Percentiles rank a stretch among this genome's conserved stretches.
Conservation (phyloP, 2,797 vertebrate genomes). For the Enteromius argenteus region DNA sequence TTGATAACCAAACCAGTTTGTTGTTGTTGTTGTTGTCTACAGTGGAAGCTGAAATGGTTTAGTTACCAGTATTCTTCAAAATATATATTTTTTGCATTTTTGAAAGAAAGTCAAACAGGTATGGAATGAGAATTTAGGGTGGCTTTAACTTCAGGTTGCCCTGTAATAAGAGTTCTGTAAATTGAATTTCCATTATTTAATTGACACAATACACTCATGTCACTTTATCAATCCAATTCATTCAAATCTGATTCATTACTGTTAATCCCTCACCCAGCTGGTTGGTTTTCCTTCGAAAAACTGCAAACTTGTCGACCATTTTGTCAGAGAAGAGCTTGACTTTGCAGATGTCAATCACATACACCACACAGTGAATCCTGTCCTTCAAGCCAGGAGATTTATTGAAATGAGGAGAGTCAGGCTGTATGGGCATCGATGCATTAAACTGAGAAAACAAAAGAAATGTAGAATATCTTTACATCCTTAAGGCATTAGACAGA, state of each 20-base stretch:
- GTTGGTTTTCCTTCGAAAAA: slow-evolving; percentile 70
- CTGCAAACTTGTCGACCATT: slow-evolving; percentile 67
- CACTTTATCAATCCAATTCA: not conserved
- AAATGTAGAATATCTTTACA: not conserved
- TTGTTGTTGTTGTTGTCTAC: not conserved
- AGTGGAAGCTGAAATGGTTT: not conserved
- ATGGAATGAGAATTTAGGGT: not conserved
- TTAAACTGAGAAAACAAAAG: slow-evolving; percentile 66
- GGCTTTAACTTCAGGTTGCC: not conserved
- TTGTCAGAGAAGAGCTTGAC: slow-evolving; percentile 66
- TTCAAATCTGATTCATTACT: not conserved
- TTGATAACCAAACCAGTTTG: not conserved
- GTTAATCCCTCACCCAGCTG: slow-evolving; percentile 65
- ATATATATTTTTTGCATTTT: not conserved
- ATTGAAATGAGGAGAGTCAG: slow-evolving; percentile 57
- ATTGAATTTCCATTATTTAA: not conserved
- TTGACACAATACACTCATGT: not conserved
- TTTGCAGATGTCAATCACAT: slow-evolving; percentile 70
- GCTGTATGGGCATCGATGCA: slow-evolving; percentile 57
- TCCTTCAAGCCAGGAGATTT: slow-evolving; percentile 64
- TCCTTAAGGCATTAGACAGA: not conserved
- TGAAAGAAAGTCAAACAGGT: not conserved
- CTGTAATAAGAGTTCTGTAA: not conserved
- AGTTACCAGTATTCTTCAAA: not conserved
- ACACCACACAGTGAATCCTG: slow-evolving; percentile 73